Conservation (phyloP, 1,140 invertebrate genomes). For the Tigriopus japonicus region DNA sequence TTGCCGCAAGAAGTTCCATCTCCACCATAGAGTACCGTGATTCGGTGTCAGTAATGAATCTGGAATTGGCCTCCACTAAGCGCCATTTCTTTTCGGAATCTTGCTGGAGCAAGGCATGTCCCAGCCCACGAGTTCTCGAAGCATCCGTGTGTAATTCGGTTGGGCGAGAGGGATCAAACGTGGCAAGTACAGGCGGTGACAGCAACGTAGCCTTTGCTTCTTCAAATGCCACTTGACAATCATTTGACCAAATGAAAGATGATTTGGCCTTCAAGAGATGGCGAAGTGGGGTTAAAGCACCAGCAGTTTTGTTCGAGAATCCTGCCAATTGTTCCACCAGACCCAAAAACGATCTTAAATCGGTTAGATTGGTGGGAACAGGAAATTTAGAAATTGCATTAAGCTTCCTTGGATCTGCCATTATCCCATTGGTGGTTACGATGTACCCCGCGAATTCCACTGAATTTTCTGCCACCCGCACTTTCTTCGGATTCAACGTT, state of each 20-base stretch:
- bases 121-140: constrained; percentile 12
- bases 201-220: neutral
- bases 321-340: constrained; percentile 11
- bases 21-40: constrained; percentile 16
- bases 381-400: constrained; percentile 12
- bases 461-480: constrained; percentile 16
- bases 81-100: neutral
- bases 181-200: constrained; percentile 3
- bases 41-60: constrained; percentile 18
- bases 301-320: constrained; percentile 9
- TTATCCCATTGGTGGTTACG: constrained; percentile 8
- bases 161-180: neutral
- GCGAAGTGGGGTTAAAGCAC: neutral
- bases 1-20: constrained; percentile 18
- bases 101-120: constrained; percentile 8
- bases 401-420: constrained; percentile 8
- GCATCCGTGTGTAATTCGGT: neutral
- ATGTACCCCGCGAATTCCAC: constrained; percentile 20
- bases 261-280: neutral
- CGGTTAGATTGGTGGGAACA: constrained; percentile 10
- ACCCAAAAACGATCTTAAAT: constrained; percentile 11
- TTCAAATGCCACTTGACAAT: neutral
- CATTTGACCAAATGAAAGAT: neutral
- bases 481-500: constrained; percentile 21
- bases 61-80: neutral